phyloP scores from a whole-genome alignment of 2,797 vertebrate species.

The Ficedula albicollis region DNA sequence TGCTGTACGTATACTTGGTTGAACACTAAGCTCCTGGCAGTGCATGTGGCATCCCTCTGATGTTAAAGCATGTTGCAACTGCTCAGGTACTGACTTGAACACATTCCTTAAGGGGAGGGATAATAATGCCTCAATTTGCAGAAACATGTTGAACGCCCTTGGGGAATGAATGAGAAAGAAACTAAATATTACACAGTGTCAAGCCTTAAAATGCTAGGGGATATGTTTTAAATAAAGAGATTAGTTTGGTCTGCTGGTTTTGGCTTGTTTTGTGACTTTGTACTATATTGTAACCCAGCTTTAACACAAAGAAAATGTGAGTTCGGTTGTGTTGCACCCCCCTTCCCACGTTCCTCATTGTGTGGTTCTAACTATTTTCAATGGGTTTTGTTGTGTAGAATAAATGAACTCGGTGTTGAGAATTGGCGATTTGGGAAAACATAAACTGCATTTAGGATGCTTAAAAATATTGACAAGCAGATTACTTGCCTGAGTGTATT shows the following conservation, averaged over 20 bases:
- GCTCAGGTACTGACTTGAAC: constrained; percentile 69
- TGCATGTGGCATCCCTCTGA: neutral
- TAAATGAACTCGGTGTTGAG: neutral
- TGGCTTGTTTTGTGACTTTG: constrained; percentile 39
- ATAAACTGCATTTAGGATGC: neutral
- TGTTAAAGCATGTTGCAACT: constrained; percentile 56
- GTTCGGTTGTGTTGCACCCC: neutral
- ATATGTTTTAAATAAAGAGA: constrained; percentile 41
- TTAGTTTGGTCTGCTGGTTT: constrained; percentile 48
- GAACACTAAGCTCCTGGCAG: neutral
- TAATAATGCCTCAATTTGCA: neutral
- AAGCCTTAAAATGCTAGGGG: constrained; percentile 16
- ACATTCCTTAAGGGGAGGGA: constrained; percentile 51
- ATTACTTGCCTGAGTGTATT: neutral
- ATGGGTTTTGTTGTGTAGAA: neutral
- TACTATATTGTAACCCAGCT: neutral
- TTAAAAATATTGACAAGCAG: neutral
- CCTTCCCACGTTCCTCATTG: neutral
- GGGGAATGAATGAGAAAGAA: constrained; percentile 37
- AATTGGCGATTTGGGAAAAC: neutral
- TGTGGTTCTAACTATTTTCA: neutral
- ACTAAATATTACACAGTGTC: constrained; percentile 44
- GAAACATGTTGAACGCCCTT: neutral
- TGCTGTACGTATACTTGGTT: neutral
- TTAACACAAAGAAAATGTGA: neutral